Percentiles rank a stretch among this genome's conserved stretches.
Evolutionary conservation across 2,113 vertebrate genomes (phyloP).

Genomic region (Xiphias gladius): DNA sequence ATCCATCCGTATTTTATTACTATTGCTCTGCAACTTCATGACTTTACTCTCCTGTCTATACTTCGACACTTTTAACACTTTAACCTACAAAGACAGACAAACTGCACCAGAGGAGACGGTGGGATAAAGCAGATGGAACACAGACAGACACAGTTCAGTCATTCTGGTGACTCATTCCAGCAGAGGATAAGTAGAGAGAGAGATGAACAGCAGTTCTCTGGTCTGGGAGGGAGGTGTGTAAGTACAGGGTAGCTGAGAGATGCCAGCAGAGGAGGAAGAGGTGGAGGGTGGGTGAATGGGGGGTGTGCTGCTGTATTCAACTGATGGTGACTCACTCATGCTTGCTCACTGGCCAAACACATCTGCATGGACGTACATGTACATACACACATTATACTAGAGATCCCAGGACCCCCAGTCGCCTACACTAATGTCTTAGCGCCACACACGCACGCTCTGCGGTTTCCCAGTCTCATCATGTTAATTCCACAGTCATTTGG

Average conservation of each 20-base stretch:
- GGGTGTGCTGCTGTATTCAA: conserved; percentile 22
- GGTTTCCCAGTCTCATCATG: conserved; percentile 64
- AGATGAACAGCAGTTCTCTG: conserved; percentile 53
- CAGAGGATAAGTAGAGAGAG: conserved; percentile 64
- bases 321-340: conserved; percentile 57
- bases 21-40: neutral
- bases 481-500: conserved; percentile 63
- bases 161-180: conserved; percentile 62
- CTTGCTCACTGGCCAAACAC: conserved; percentile 14
- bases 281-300: conserved; percentile 49
- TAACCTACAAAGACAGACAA: conserved; percentile 32
- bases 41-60: neutral
- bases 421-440: neutral
- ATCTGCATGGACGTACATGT: conserved; percentile 5
- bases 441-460: conserved; percentile 16
- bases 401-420: conserved; percentile 19
- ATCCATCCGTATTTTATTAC: neutral
- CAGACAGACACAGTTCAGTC: conserved; percentile 66
- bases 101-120: conserved; percentile 43
- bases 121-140: conserved; percentile 53
- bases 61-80: conserved; percentile 29
- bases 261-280: conserved; percentile 52
- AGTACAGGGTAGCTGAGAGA: conserved; percentile 71
- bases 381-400: neutral
- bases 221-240: conserved; percentile 69